Evolutionary conservation across 2,797 vertebrate genomes (phyloP).

Genomic region (Bovichtus diacanthus): DNA sequence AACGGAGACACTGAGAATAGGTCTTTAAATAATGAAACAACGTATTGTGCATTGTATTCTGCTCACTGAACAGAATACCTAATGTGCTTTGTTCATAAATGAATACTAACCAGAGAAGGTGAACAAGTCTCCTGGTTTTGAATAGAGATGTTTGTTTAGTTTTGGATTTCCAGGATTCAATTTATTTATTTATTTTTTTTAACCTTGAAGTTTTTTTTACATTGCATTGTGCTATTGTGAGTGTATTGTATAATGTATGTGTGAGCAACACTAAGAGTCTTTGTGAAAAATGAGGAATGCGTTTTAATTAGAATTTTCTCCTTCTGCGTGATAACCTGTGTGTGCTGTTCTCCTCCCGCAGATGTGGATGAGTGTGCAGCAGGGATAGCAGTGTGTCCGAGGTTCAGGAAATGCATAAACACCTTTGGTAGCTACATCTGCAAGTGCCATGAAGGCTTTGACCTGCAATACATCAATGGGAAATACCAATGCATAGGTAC

Average conservation of each 20-base stretch:
- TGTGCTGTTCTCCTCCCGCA: constrained; percentile 64
- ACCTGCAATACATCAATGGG: constrained; percentile 93
- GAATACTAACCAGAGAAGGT: constrained; percentile 50
- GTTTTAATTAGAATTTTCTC: constrained; percentile 21
- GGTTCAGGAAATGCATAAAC: constrained; percentile 95
- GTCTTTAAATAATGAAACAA: constrained; percentile 69
- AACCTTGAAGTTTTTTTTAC: background rate
- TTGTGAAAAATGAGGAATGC: constrained; percentile 12
- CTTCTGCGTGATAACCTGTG: background rate
- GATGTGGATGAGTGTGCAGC: constrained; percentile 95
- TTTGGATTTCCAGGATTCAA: no score
- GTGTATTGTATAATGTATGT: background rate
- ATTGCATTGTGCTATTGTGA: constrained; percentile 17
- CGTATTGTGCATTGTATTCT: constrained; percentile 45
- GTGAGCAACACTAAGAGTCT: background rate
- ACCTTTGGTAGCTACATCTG: constrained; percentile 99
- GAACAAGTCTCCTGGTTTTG: constrained; percentile 30
- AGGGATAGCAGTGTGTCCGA: constrained; percentile 91
- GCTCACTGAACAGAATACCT: constrained; percentile 55
- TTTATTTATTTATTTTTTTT: constrained; percentile 28
- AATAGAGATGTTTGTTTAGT: constrained; percentile 45
- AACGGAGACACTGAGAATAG: constrained; percentile 58
- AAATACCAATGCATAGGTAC: constrained; percentile 97
- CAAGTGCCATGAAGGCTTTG: constrained; percentile 95
- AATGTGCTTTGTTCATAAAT: constrained; percentile 65